Conservation (phyloP, 2,797 vertebrate species). For the Neostethus bicornis region DNA sequence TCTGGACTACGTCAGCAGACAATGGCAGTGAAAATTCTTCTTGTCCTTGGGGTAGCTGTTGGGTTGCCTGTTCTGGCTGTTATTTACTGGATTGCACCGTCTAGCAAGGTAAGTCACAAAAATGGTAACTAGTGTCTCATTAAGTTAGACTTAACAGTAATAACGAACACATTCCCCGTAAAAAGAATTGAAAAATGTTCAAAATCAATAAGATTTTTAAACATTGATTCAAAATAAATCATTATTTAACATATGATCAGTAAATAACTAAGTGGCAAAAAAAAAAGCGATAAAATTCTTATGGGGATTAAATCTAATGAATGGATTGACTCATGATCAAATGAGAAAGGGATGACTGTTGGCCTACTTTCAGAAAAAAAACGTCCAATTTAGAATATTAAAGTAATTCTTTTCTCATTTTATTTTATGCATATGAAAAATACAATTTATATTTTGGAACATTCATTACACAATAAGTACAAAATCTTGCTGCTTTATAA, state of each 20-base stretch:
- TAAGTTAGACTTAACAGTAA: neutral
- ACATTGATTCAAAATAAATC: neutral
- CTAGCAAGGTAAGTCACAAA: slow-evolving; percentile 89
- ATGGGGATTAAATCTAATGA: no score
- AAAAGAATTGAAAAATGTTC: neutral
- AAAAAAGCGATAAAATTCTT: neutral
- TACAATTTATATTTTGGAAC: no score
- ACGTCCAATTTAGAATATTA: neutral
- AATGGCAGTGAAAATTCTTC: slow-evolving; percentile 88
- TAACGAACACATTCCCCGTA: neutral
- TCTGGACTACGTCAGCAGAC: slow-evolving; percentile 91
- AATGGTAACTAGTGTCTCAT: neutral
- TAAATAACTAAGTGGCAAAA: neutral
- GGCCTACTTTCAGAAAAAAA: no score
- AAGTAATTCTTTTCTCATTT: no score
- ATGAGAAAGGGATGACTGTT: no score
- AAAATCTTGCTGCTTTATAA: no score
- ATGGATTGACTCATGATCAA: no score
- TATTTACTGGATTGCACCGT: slow-evolving; percentile 91
- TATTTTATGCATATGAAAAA: no score
- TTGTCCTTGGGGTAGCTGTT: slow-evolving; percentile 87
- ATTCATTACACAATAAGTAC: no score
- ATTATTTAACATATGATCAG: neutral
- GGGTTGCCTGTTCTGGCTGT: slow-evolving; percentile 90
- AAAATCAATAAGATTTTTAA: neutral